Base-by-base conservation (phyloP, 2,888 invertebrate genomes). In the Erannis defoliaria region DNA sequence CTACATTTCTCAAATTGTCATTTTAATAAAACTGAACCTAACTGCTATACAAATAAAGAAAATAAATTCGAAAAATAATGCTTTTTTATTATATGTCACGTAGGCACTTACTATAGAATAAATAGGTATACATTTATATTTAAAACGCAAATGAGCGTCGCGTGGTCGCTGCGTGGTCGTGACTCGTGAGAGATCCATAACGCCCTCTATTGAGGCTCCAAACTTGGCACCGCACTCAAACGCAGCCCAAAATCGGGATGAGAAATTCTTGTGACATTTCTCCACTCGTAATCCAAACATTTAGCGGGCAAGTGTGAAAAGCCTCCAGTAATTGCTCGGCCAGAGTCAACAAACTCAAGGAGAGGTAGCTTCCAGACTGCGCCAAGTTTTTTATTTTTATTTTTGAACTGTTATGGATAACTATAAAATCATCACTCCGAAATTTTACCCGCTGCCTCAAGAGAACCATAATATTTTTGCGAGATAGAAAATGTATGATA, bases 221-320 rank as follows among this genome's bases (percentile, higher is more conserved):
- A 75, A 78, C 71, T 64, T 56, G 71, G 69, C 45, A 56, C 63
- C 68, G 66, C 19, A 38, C 37, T 21, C 43, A 63, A 51, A 40
- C 46, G 40, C 42, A 21, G 29, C 19, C 35, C 48, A 67, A 64
- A 55, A 75, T 74, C 71, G 59, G 77, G 71, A 76, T 74, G 42
- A 71, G 80, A 80, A 81, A 76, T 69, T 67, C 76, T 26, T 80
- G 85, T 74, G 87, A 89, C 90, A 89, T 86, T 84, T 88, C 83
- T 85, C 81, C 73, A 68, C 61, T 77, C 77, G 70, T 72, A 84
- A 81, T 81, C 77, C 76, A 77, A 81, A 77, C 79, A 68, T 77
- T 93, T 92, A 92, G 86, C 87, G 69, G 71, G 75, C 69, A 83
- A 74, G 90, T 89, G 92, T 92, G 86, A 92, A 92, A 90, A 92